Evolutionary conservation across 2,888 invertebrate genomes (phyloP).

Genomic region (Salpingus planirostris): DNA sequence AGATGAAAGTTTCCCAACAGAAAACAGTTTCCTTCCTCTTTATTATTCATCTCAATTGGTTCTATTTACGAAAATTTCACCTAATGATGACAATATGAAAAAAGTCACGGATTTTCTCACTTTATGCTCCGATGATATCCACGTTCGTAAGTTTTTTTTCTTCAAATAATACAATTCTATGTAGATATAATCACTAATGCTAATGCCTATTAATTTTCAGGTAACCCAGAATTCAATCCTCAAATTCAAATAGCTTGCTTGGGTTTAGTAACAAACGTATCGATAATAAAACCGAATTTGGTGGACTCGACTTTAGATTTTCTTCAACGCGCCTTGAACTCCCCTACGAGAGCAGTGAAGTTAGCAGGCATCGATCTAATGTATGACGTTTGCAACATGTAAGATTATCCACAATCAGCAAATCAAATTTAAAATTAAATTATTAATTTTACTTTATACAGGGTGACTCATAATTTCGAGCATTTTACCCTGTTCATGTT

Average conservation of each 20-base stretch:
- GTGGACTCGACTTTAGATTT: slow-evolving; percentile 7
- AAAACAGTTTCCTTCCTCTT: slow-evolving; percentile 6
- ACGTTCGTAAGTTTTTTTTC: slow-evolving; percentile 5
- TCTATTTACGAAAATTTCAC: slow-evolving; percentile 7
- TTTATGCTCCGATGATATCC: slow-evolving; percentile 1
- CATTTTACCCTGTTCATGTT: slow-evolving; percentile 11
- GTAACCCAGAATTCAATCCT: slow-evolving; percentile 8
- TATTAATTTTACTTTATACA: slow-evolving; percentile 5
- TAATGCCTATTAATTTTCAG: too few relatives aligned
- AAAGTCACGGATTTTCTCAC: slow-evolving; percentile 6
- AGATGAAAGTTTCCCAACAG: slow-evolving; percentile 1
- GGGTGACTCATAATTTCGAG: slow-evolving; percentile 13
- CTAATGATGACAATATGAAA: slow-evolving; percentile 5
- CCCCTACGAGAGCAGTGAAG: slow-evolving; percentile 4
- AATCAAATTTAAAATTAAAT: too few relatives aligned
- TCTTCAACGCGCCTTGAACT: slow-evolving; percentile 8
- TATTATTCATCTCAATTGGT: slow-evolving; percentile 11
- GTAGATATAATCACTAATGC: too few relatives aligned
- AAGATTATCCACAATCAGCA: slow-evolving; percentile 2
- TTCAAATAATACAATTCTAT: too few relatives aligned
- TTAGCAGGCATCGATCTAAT: slow-evolving; percentile 8
- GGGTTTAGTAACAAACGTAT: slow-evolving; percentile 8
- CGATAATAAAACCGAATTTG: slow-evolving; percentile 5
- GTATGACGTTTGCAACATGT: slow-evolving; percentile 13
- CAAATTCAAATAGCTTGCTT: slow-evolving; percentile 11